These are phyloP conservation scores for Myrmophylax atrothorax DNA, from an alignment of 2,113 vertebrate species.

Conservation along the genomic window DNA sequence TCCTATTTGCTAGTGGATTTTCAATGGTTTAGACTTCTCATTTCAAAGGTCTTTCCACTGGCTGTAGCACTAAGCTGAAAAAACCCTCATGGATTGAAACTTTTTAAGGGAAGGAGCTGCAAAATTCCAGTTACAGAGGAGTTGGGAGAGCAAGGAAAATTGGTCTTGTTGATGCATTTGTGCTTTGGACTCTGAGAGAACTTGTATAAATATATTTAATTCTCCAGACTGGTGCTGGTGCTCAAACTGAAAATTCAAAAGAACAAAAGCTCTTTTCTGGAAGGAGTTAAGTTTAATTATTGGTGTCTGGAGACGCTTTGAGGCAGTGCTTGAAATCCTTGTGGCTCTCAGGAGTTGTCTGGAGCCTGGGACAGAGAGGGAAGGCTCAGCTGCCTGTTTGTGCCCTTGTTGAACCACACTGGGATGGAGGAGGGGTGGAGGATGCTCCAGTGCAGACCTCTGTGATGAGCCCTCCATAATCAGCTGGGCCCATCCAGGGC, in stretches of 20 bases:
- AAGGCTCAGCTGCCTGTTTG: neutral
- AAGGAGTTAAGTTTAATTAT: neutral
- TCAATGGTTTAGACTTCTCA: neutral
- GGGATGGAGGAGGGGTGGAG: neutral
- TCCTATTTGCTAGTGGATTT: neutral
- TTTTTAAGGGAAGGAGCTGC: neutral
- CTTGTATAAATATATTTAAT: neutral
- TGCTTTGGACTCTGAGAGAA: neutral
- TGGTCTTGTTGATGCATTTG: rapidly evolving
- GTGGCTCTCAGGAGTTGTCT: neutral
- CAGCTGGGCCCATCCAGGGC: neutral
- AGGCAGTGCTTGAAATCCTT: neutral
- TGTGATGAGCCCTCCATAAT: neutral
- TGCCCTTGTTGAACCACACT: neutral
- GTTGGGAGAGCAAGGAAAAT: neutral
- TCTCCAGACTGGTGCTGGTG: neutral
- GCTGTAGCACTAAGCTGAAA: neutral
- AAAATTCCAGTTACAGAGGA: neutral
- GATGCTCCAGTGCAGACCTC: neutral
- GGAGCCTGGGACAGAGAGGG: neutral
- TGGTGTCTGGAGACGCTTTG: neutral
- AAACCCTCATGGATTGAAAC: rapidly evolving
- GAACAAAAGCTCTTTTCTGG: neutral
- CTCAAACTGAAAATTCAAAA: neutral
- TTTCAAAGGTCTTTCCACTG: neutral